Conservation (phyloP, 2,113 vertebrate species). For the Oryzias woworae region DNA sequence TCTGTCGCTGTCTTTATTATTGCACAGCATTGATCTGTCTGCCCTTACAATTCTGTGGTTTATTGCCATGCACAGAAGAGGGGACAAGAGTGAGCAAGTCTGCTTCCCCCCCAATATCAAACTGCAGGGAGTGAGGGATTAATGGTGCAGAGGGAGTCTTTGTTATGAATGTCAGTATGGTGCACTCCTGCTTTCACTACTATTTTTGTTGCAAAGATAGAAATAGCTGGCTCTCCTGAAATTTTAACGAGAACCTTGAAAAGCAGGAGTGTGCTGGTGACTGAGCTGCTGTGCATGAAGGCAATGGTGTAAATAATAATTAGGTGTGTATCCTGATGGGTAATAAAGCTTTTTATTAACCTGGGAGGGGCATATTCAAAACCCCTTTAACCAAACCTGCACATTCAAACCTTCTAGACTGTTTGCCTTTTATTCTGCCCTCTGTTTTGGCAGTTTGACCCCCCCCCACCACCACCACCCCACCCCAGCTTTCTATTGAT, state of each 20-base stretch:
- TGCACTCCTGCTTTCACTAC: constrained; percentile 29
- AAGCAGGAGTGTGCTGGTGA: constrained; percentile 16
- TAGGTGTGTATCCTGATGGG: background rate
- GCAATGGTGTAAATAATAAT: constrained; percentile 4
- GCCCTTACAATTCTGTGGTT: constrained; percentile 6
- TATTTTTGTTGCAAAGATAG: constrained; percentile 40
- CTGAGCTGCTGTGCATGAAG: constrained; percentile 2
- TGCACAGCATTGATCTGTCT: constrained; percentile 34
- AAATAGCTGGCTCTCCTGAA: constrained; percentile 29
- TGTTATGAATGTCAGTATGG: constrained; percentile 27
- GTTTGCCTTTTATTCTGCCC: too few species aligned
- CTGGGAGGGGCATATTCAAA: too few species aligned
- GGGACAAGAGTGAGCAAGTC: constrained; percentile 9
- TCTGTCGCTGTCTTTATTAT: constrained; percentile 52
- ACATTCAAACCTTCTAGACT: too few species aligned
- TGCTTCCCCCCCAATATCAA: constrained; percentile 49
- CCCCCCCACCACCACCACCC: constrained; percentile 50
- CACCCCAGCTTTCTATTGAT: constrained; percentile 61
- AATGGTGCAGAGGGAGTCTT: constrained; percentile 52
- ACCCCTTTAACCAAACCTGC: too few species aligned
- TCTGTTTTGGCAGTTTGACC: too few species aligned
- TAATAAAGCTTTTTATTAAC: background rate
- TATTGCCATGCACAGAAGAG: constrained; percentile 19
- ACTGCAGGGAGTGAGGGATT: constrained; percentile 63
- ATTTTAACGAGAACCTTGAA: constrained; percentile 31